Base-by-base conservation (phyloP, 1,140 invertebrate species). In the Leptinotarsa defecta region DNA sequence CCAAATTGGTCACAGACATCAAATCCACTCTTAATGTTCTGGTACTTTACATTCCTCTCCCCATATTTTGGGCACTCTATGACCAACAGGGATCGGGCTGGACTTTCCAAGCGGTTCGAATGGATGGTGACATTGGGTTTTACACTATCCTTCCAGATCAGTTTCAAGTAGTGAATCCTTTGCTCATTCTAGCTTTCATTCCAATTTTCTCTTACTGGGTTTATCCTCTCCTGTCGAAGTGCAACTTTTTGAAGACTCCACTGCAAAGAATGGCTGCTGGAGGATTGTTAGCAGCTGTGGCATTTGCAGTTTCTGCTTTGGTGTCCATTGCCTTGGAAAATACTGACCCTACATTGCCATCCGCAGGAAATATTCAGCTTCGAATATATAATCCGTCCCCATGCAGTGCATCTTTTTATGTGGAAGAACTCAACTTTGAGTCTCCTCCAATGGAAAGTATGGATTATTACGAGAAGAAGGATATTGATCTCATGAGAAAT, bases 11-110 rank as follows among this genome's bases (percentile, higher is more conserved):
- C 64, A 83, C 87, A 8, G 95, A 98, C 79, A 89, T 95, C 3
- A 95, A 95, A 84, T 85, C 88, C 11, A 86, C 93, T 1, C 81
- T 96, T 1, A 88, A 89, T 65, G 90, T 98, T 6, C 83, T 97
- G 1, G 86, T 91, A 57, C 85, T 98, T 19, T 97, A 94, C 83
- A 83, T 95, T 27, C 95, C 96, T 0, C 82, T 97, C 3, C 95
- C 96, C 8, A 84, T 98, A 3, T 98, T 96, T 84, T 98, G 96
- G 96, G 92, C 96, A 0, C 86, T 98, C 1, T 92, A 92, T 81
- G 94, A 95, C 84, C 94, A 96, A 84, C 92, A 95, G 88, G 96
- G 96, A 15, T 98, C 96, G 1, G 89, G 94, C 67, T 99, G 97
- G 97, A 97, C 96, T 0, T 91, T 98, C 75, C 97, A 99, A 89